Conservation (phyloP, 2,797 vertebrate genomes). For the Hirundo rustica region DNA sequence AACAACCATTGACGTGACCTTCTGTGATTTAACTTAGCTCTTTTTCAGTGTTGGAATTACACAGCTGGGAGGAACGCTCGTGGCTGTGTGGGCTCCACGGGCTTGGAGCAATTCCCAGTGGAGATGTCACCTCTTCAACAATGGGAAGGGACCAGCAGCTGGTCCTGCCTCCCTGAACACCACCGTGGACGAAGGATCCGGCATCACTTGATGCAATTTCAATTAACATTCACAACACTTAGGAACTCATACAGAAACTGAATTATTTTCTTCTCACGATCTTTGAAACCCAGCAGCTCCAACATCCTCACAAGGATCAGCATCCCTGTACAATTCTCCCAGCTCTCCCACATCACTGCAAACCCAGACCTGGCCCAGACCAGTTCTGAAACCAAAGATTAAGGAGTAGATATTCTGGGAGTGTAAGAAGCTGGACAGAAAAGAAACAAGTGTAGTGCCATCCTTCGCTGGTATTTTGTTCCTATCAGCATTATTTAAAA, state of each 20-base stretch:
- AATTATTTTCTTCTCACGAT: no score
- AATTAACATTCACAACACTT: background rate
- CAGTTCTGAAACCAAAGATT: background rate
- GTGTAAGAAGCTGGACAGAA: background rate
- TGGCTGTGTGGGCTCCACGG: rapidly evolving
- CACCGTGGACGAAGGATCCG: background rate
- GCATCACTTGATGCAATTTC: background rate
- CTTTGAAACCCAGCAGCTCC: no score
- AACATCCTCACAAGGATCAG: no score
- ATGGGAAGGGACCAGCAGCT: background rate
- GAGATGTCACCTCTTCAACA: rapidly evolving
- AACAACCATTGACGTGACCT: background rate
- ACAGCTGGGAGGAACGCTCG: background rate
- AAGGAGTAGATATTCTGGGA: background rate
- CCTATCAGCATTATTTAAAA: background rate
- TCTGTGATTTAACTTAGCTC: background rate
- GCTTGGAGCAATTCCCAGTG: background rate
- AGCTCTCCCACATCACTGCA: no score
- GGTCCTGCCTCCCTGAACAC: background rate
- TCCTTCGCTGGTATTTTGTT: background rate
- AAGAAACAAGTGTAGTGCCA: background rate
- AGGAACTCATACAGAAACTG: background rate
- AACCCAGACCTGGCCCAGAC: background rate
- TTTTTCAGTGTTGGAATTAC: background rate
- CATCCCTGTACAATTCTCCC: no score